Evolutionary conservation across 2,888 invertebrate genomes (phyloP), one percentile per base, ranked within the genome.

Genomic region (Pammene fasciana): DNA sequence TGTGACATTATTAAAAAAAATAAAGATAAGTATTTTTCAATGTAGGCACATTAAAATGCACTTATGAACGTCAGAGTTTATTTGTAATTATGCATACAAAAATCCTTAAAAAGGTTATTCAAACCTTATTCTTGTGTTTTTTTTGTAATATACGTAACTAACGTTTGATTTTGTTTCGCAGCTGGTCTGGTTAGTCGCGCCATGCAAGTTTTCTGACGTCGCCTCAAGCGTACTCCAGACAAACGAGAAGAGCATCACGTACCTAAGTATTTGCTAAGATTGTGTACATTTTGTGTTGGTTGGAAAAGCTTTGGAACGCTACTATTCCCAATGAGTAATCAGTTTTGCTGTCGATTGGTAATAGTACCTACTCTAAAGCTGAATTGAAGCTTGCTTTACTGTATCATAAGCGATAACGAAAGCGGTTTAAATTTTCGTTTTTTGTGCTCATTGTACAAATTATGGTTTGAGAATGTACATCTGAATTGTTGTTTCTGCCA

Each of bases 131-230:
- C 38, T 9, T 43, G 11, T 43, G 7, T 7, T 11, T 9, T 13
- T 2, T 14, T 48, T 5, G 8, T 46, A 5, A 48, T 45, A n/a
- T 16, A 1, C 9, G 1, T 2, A 11, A 45, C 34, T 64, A 54
- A 54, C 13, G 13, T 14, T 36, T 34, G 36, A 1, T 43, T 65
- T 68, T 67, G 38, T 72, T 73, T 66, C 62, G 0, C 74, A 76
- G 76, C 70, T 76, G 76, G 76, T 72, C 72, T 60, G 72, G 71
- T 70, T 71, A 74, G 61, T 16, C 48, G 18, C 50, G 46, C 41
- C 52, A 48, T 14, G 64, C 46, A 14, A 59, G 71, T 72, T 73
- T 70, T 70, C 73, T 73, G 73, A 67, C 38, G 73, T 72, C 71
- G 71, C 72, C 46, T 62, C 65, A 50, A 54, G 72, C 68, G 73